Evolutionary conservation across 2,888 invertebrate species (phyloP), one percentile per base, ranked within the genome.

Genomic region (Amphipoea oculea): DNA sequence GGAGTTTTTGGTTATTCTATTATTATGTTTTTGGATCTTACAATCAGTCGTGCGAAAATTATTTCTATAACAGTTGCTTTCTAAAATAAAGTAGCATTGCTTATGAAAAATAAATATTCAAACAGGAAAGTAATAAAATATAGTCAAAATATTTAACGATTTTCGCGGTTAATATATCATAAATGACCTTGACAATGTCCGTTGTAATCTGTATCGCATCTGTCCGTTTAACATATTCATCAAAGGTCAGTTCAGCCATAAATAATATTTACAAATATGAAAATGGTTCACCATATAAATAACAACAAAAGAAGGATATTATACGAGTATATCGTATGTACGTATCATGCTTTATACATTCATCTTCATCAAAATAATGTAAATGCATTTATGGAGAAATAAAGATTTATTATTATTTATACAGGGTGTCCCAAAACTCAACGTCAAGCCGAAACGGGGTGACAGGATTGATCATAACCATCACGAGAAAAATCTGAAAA

Each of bases 191-290:
- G 89, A 77, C 74, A 85, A 80, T 82, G 84, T 81, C 82, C 79
- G 82, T 76, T 84, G 88, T 90, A 85, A 91, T 91, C 88, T 89
- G 84, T 91, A 89, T 90, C 88, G 89, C 88, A 23, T 73, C 89
- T 90, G 89, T 85, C 76, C 77, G 77, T 88, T 89, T 88, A 85
- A 82, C 80, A 86, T 86, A 86, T 88, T 84, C 75, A 65, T 71
- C 70, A 82, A 82, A 86, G 90, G 89, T 90, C 89, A 87, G 79
- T n/a, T 66, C 45, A 73, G 83, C 67, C 73, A 83, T 89, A 86
- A 89, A 90, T 90, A 81, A 88, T 82, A 75, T 79, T 5, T 42
- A 73, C 67, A 67, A 77, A 79, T 68, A 73, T 76, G 51, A 54
- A 83, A 67, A 29, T 65, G 75, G 36, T 74, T 48, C 54, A 70